These are phyloP conservation scores for Cactoblastis cactorum DNA, from an alignment of 2,888 invertebrate genomes.

Conservation along the genomic window DNA sequence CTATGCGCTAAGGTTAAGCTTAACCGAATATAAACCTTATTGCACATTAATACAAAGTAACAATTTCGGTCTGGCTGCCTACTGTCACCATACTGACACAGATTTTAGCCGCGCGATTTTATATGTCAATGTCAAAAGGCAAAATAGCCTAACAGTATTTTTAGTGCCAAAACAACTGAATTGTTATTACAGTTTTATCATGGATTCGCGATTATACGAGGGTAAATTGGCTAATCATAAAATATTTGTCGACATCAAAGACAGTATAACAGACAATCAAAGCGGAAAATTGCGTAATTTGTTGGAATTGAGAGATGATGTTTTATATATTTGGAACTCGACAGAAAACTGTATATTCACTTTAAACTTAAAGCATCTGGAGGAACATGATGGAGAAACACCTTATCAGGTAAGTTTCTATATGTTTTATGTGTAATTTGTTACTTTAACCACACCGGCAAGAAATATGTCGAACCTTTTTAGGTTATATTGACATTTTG, in stretches of 20 bases:
- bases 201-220: slow-evolving; percentile 80
- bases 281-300: slow-evolving; percentile 81
- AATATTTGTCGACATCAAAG: slow-evolving; percentile 80
- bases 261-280: slow-evolving; percentile 70
- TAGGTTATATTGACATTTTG: slow-evolving; percentile 44
- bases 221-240: slow-evolving; percentile 79
- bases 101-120: slow-evolving; percentile 22
- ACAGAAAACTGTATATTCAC: slow-evolving; percentile 81
- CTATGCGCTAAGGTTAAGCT: too few species aligned
- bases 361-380: slow-evolving; percentile 77
- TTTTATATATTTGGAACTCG: slow-evolving; percentile 84
- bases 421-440: slow-evolving; percentile 9
- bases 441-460: slow-evolving; percentile 22
- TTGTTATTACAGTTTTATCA: slow-evolving; percentile 48
- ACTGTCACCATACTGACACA: too few species aligned
- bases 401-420: slow-evolving; percentile 78
- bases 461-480: slow-evolving; percentile 23
- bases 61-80: too few species aligned
- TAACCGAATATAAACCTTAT: too few species aligned
- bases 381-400: slow-evolving; percentile 69
- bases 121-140: slow-evolving; percentile 22
- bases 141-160: slow-evolving; percentile 28
- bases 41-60: too few species aligned
- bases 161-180: slow-evolving; percentile 34
- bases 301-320: slow-evolving; percentile 82